Evolutionary conservation across 2,113 vertebrate genomes (phyloP).

Genomic region (Heterochromis multidens): DNA sequence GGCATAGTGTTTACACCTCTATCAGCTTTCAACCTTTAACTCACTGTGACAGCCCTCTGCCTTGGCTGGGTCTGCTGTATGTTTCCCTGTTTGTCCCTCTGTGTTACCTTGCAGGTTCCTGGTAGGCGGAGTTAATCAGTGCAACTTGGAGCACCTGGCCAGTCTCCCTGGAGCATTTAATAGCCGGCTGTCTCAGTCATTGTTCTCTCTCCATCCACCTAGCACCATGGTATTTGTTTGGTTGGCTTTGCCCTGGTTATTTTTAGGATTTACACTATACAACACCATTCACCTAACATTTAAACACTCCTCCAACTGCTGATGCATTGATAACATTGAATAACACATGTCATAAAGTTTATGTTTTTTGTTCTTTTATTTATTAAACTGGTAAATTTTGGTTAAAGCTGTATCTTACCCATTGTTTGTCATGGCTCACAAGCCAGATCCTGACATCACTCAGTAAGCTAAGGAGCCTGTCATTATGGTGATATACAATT

Average conservation of each 20-base stretch:
- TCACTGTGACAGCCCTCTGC: not conserved
- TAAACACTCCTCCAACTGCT: not conserved
- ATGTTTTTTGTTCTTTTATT: not conserved
- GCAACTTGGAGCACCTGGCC: not conserved
- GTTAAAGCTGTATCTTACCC: not conserved
- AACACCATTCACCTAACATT: not conserved
- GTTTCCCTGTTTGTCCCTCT: not conserved
- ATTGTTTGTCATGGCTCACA: too few species aligned
- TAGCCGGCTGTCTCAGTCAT: fast-evolving
- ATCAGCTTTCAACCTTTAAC: not conserved
- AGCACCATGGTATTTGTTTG: not conserved
- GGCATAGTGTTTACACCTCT: not conserved
- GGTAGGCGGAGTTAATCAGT: not conserved
- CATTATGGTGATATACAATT: not conserved
- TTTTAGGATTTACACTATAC: not conserved
- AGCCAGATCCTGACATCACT: not conserved
- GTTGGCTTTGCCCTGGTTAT: not conserved
- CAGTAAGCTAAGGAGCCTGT: not conserved
- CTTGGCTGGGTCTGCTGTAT: not conserved
- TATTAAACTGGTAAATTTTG: fast-evolving
- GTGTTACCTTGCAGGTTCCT: not conserved
- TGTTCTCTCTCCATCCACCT: not conserved
- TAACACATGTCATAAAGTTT: not conserved
- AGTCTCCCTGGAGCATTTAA: not conserved
- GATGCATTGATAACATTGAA: not conserved